These are phyloP conservation scores for Stegodyphus mimosarum DNA, from an alignment of 1,140 invertebrate genomes.

Conservation along the genomic window DNA sequence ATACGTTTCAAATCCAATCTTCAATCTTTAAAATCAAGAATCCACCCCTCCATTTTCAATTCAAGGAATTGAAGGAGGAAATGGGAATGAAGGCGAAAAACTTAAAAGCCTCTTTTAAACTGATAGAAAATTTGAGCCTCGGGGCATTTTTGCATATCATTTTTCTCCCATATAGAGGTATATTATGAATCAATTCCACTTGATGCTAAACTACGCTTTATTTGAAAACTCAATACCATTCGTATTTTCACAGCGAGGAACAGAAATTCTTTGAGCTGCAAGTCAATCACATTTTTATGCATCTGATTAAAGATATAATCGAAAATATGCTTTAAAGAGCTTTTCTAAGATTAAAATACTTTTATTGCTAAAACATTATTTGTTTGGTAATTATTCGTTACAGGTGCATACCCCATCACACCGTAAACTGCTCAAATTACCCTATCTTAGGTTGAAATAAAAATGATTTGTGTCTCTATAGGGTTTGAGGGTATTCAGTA, in stretches of 20 bases:
- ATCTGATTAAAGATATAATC: no score
- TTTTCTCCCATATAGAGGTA: not conserved
- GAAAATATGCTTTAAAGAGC: no score
- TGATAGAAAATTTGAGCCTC: constrained; percentile 36
- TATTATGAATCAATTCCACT: constrained; percentile 19
- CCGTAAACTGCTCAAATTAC: no score
- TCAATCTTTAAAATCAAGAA: constrained; percentile 28
- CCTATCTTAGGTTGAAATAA: no score
- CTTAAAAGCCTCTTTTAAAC: constrained; percentile 35
- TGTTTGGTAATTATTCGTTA: no score
- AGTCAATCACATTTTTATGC: not conserved
- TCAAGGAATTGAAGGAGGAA: constrained; percentile 26
- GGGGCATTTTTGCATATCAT: constrained; percentile 25
- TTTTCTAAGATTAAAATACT: no score
- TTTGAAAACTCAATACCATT: constrained; percentile 14
- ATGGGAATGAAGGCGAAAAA: constrained; percentile 5
- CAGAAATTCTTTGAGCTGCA: not conserved
- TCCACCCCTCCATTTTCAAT: not conserved
- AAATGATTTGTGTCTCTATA: no score
- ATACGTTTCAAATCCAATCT: not conserved
- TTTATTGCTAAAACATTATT: no score
- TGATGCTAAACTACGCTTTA: constrained; percentile 30
- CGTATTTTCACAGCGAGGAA: not conserved
- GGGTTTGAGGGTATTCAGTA: no score
- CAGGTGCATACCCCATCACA: no score